These are phyloP conservation scores for Campodea augens DNA, from an alignment of 1,140 invertebrate species.

Conservation along the genomic window DNA sequence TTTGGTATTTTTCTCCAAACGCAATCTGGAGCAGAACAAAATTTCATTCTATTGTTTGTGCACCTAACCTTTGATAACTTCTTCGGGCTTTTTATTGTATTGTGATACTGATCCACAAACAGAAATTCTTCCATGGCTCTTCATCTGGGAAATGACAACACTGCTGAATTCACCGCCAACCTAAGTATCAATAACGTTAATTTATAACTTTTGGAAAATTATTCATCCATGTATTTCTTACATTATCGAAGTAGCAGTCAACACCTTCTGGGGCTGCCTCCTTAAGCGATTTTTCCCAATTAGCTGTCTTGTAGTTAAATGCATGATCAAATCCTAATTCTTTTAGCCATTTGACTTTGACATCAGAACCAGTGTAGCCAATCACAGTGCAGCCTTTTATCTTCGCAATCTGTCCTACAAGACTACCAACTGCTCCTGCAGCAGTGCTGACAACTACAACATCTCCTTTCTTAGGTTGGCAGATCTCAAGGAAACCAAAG, in stretches of 20 bases:
- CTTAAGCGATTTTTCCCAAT: too few relatives aligned
- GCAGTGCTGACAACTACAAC: constrained; percentile 5
- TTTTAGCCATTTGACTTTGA: constrained; percentile 14
- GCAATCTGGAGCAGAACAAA: too few relatives aligned
- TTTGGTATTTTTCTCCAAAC: too few relatives aligned
- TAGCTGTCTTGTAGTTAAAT: too few relatives aligned
- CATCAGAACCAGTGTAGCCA: too few relatives aligned
- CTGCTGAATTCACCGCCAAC: constrained; percentile 44
- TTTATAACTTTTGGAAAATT: too few relatives aligned
- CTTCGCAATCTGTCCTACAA: constrained; percentile 4
- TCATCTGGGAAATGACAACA: constrained; percentile 38
- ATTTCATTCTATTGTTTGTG: too few relatives aligned
- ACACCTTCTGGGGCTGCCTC: constrained; percentile 24
- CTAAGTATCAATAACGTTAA: constrained; percentile 22
- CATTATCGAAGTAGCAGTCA: constrained; percentile 25
- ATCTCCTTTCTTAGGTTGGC: constrained; percentile 3
- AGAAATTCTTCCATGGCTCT: constrained; percentile 33
- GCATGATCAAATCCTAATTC: too few relatives aligned
- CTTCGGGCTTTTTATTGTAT: too few relatives aligned
- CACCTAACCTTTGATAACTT: too few relatives aligned
- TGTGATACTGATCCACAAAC: constrained; percentile 42
- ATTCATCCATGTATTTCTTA: too few relatives aligned
- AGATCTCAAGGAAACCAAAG: constrained; percentile 3
- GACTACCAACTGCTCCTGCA: constrained; percentile 1
- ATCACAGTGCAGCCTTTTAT: too few relatives aligned